Evolutionary conservation across 1,140 invertebrate genomes (phyloP), one percentile per base, ranked within the genome.

Genomic region (Aradophagus sp.): DNA sequence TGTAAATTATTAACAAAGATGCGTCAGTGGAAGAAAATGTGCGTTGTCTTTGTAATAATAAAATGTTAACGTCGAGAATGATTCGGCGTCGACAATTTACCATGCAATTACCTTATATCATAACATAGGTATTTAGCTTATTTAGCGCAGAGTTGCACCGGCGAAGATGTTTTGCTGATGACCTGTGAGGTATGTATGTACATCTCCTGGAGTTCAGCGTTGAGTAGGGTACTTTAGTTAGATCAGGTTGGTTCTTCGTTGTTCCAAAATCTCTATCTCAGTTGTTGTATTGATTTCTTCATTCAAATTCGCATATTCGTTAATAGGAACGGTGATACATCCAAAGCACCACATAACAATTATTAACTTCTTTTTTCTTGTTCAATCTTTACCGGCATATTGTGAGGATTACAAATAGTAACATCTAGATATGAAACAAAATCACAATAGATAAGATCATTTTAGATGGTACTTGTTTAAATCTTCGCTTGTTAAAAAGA

Each of bases 51-150:
- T 34, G 74, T 77, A 73, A 73, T 70, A 52, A 50, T 68, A 32
- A 56, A 63, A 52, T 45, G 48, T 56, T 75, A 72, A 78, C 75
- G 75, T 50, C 62, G 73, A 48, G 35, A 70, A 44, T 58, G 38
- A 58, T 61, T 56, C 62, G 41, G 73, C 69, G 65, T 78, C 76
- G 58, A 70, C 63, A 74, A 68, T 74, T 74, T 75, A 71, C 56
- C 67, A 69, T 61, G 50, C 38, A 70, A 67, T 79, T 71, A 71
- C 77, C 75, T 73, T 78, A 76, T 75, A 83, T 75, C 63, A 78
- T 80, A 66, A 80, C 74, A 78, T 82, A 83, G 81, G 79, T 81
- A 84, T 83, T 80, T 83, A 85, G 82, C 80, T 78, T 83, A 73
- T 80, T 80, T 83, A 83, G 80, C 80, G 76, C 76, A 76, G 79